Conservation (phyloP, 53 echinoderm and acorn worm species). For the Antedon mediterranea region DNA sequence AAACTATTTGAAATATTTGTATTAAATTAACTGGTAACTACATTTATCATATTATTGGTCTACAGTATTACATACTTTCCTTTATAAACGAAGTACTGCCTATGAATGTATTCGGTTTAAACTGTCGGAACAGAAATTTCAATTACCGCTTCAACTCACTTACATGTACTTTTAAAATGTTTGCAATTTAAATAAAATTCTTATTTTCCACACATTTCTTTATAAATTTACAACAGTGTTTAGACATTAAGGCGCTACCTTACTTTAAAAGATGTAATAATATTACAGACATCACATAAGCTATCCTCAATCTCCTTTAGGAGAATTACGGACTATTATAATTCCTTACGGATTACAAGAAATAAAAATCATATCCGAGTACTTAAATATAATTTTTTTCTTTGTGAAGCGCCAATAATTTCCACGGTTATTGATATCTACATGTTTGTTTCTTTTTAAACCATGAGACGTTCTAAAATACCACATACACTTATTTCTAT, state of each 20-base stretch:
- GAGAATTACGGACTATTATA: too few species aligned
- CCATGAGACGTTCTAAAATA: not conserved
- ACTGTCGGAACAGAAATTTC: not conserved
- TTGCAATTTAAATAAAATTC: slow-evolving; percentile 1
- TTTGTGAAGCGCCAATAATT: not conserved
- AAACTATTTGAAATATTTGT: too few species aligned
- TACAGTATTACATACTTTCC: too few species aligned
- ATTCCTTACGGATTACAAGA: not conserved
- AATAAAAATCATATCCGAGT: not conserved
- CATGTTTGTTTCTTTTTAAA: not conserved
- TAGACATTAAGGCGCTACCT: not conserved
- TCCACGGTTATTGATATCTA: not conserved
- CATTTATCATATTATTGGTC: too few species aligned
- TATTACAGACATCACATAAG: not conserved
- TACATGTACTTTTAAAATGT: not conserved
- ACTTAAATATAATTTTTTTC: not conserved
- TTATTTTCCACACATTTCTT: not conserved
- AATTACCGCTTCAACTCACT: not conserved
- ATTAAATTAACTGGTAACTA: too few species aligned
- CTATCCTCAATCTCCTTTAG: not conserved
- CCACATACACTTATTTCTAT: not conserved
- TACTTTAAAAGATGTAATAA: not conserved
- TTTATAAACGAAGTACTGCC: too few species aligned
- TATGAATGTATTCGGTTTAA: not conserved
- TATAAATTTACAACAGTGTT: not conserved